Evolutionary conservation across 2,797 vertebrate genomes (phyloP).

Genomic region (Miichthys miiuy): DNA sequence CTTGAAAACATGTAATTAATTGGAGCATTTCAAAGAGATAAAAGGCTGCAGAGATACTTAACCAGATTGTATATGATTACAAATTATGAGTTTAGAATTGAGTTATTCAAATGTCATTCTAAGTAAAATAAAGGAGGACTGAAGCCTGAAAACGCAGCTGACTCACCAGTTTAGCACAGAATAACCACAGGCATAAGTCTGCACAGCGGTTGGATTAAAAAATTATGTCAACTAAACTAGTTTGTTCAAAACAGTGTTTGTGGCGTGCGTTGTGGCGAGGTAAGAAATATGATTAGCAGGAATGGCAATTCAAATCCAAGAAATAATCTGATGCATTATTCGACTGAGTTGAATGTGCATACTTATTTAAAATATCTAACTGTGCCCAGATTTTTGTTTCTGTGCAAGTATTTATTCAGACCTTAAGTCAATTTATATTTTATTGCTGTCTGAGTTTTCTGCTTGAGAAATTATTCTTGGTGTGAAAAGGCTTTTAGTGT

Average conservation of each 20-base stretch:
- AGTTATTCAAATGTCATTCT: conserved; percentile 13
- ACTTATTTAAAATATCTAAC: conserved; percentile 40
- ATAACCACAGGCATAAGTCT: conserved; percentile 55
- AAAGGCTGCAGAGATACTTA: not conserved
- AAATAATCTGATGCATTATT: conserved; percentile 48
- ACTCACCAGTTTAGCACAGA: conserved; percentile 56
- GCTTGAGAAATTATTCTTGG: conserved; percentile 41
- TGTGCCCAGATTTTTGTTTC: conserved; percentile 40
- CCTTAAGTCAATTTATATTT: conserved; percentile 50
- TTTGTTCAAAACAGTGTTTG: conserved; percentile 49
- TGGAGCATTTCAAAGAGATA: not conserved
- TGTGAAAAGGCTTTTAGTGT: conserved; percentile 55
- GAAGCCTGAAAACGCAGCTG: conserved; percentile 43
- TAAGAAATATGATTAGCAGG: conserved; percentile 2
- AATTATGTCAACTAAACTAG: conserved; percentile 54
- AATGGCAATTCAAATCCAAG: conserved; percentile 35
- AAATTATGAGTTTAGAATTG: not conserved
- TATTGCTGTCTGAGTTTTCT: conserved; percentile 55
- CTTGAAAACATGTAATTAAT: not conserved
- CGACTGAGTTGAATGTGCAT: conserved; percentile 38
- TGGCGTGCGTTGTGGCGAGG: conserved; percentile 32
- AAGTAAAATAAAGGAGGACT: conserved; percentile 35
- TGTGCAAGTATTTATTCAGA: conserved; percentile 43
- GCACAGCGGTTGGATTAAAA: conserved; percentile 57
- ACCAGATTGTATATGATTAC: not conserved